Evolutionary conservation across 2,797 vertebrate species (phyloP).

Genomic region (Brotula barbata): DNA sequence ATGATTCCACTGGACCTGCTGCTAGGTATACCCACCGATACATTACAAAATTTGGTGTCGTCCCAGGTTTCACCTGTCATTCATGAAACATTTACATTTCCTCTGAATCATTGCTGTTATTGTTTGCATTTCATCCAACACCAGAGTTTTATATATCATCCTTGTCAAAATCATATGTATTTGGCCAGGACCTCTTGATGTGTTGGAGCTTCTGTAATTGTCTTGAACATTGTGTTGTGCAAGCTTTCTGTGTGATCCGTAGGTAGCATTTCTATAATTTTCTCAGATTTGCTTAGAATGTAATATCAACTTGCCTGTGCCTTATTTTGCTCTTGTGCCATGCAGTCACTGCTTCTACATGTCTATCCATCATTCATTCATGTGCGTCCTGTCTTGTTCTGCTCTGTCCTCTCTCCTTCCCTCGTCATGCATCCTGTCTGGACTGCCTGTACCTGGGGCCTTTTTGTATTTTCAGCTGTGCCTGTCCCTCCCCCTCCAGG

Average conservation of each 20-base stretch:
- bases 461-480: conserved; percentile 88
- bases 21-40: conserved; percentile 82
- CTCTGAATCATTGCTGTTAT: conserved; percentile 11
- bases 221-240: background rate
- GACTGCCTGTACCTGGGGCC: conserved; percentile 66
- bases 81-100: conserved; percentile 23
- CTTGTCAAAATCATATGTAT: conserved; percentile 20
- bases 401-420: conserved; percentile 58
- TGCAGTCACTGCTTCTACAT: conserved; percentile 70
- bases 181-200: background rate
- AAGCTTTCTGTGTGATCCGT: conserved; percentile 8
- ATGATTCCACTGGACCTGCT: conserved; percentile 99
- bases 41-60: background rate
- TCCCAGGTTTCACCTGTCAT: conserved; percentile 6
- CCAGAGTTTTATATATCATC: conserved; percentile 7
- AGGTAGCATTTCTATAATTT: conserved; percentile 10
- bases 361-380: conserved; percentile 74
- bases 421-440: conserved; percentile 61
- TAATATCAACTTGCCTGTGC: conserved; percentile 15
- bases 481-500: conserved; percentile 94
- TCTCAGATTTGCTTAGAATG: background rate
- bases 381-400: conserved; percentile 75
- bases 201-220: background rate
- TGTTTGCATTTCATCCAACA: conserved; percentile 9
- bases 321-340: conserved; percentile 39